A percentile compares a stretch with the other conserved stretches of the same genome.
phyloP scores from a whole-genome alignment of 2,113 vertebrate genomes.

The Turnix velox region DNA sequence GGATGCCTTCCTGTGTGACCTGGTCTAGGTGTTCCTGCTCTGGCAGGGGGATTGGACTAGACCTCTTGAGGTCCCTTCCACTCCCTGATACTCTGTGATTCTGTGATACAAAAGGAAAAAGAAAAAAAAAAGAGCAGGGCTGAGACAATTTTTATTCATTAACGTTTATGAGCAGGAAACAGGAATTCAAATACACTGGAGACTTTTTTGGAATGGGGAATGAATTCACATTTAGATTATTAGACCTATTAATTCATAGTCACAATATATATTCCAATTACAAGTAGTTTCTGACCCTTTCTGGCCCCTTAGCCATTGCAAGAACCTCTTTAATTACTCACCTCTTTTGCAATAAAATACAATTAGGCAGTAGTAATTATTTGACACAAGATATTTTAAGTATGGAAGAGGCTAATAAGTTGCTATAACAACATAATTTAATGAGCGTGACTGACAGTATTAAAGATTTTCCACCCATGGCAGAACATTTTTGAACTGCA shows the following conservation, averaged over 20 bases:
- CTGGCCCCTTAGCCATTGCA: background rate
- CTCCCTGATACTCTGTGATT: too few relatives aligned
- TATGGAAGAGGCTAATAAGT: background rate
- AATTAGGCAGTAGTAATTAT: slow-evolving; percentile 39
- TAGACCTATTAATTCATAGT: slow-evolving; percentile 14
- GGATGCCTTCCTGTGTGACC: too few relatives aligned
- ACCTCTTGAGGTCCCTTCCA: too few relatives aligned
- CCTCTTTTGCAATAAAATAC: slow-evolving; percentile 27
- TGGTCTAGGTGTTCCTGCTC: too few relatives aligned
- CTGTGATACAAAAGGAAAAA: too few relatives aligned
- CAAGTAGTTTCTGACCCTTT: slow-evolving; percentile 8
- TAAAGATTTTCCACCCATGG: background rate
- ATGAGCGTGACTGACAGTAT: background rate
- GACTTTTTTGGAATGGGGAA: background rate
- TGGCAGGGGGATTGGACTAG: too few relatives aligned
- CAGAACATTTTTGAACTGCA: background rate
- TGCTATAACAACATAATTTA: slow-evolving; percentile 14
- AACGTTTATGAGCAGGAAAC: background rate
- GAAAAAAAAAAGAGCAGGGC: background rate
- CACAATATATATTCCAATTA: background rate
- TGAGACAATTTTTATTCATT: background rate
- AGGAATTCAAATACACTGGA: background rate
- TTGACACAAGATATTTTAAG: background rate
- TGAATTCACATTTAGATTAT: background rate
- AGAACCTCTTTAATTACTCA: slow-evolving; percentile 27